A percentile compares a stretch with the other conserved stretches of the same genome.
phyloP scores from a whole-genome alignment of 1,140 invertebrate genomes.

The Brachionus plicatilis region DNA sequence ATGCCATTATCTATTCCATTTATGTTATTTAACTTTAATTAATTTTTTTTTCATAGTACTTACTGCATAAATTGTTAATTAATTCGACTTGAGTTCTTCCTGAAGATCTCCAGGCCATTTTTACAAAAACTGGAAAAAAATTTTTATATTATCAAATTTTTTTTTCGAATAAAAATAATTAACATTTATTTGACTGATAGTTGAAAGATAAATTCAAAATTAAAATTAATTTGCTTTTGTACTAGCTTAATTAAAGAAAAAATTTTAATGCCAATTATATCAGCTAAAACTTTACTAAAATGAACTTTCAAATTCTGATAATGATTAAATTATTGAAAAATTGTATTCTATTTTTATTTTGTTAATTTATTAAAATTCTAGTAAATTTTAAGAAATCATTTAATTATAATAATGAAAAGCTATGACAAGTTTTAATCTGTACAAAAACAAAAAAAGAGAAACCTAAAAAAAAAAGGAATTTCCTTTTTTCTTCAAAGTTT shows the following conservation, averaged over 20 bases:
- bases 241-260: background rate
- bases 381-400: too few relatives aligned
- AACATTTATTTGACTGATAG: background rate
- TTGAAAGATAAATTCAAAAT: background rate
- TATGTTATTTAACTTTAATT: background rate
- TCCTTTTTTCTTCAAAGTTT: too few relatives aligned
- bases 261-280: background rate
- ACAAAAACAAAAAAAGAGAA: too few relatives aligned
- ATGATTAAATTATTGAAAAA: too few relatives aligned
- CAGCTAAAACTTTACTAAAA: too few relatives aligned
- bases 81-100: slow-evolving; percentile 28
- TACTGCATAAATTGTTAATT: slow-evolving; percentile 30
- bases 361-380: too few relatives aligned
- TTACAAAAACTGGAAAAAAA: background rate
- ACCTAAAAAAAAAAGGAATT: too few relatives aligned
- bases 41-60: background rate
- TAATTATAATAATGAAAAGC: too few relatives aligned
- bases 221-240: background rate
- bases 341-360: too few relatives aligned
- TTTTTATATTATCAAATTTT: background rate
- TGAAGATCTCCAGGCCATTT: slow-evolving; percentile 39
- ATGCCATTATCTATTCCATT: slow-evolving; percentile 28
- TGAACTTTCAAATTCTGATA: too few relatives aligned
- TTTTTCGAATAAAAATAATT: background rate
- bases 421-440: too few relatives aligned